Percentiles rank a stretch among this genome's conserved stretches.
phyloP scores from a whole-genome alignment of 2,888 invertebrate species.

The Pomacea canaliculata region DNA sequence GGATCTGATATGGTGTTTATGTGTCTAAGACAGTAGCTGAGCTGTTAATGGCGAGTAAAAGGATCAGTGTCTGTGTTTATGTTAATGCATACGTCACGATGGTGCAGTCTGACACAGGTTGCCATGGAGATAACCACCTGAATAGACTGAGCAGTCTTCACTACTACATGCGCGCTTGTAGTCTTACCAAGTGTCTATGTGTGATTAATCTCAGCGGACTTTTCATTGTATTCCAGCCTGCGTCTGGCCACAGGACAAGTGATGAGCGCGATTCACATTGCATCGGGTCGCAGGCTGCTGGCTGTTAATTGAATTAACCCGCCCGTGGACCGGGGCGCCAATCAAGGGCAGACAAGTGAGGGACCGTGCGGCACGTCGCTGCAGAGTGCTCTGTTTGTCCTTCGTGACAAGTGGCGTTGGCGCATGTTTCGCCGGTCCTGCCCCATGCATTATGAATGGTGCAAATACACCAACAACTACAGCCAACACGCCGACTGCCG shows the following conservation, averaged over 20 bases:
- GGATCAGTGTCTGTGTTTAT: no score
- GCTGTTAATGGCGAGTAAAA: no score
- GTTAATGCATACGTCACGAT: no score
- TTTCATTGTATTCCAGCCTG: background rate
- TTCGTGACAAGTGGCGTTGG: conserved; percentile 4
- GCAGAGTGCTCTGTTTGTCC: conserved; percentile 12
- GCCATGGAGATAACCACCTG: no score
- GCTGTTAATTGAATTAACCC: conserved; percentile 16
- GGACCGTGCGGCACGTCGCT: no score
- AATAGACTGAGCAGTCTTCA: no score
- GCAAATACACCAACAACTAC: conserved; percentile 17
- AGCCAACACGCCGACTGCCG: background rate
- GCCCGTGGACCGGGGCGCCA: background rate
- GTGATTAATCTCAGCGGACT: no score
- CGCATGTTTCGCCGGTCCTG: background rate
- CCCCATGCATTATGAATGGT: conserved; percentile 12
- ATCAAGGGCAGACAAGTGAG: conserved; percentile 9
- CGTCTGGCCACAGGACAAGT: background rate
- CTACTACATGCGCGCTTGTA: no score
- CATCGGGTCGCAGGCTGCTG: no score
- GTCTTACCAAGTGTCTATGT: background rate
- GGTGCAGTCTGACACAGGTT: no score
- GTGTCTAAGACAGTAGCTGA: no score
- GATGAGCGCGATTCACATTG: background rate
- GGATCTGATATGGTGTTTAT: no score